phyloP scores from a whole-genome alignment of 2,888 invertebrate species.

The Pharmacophagus antenor region DNA sequence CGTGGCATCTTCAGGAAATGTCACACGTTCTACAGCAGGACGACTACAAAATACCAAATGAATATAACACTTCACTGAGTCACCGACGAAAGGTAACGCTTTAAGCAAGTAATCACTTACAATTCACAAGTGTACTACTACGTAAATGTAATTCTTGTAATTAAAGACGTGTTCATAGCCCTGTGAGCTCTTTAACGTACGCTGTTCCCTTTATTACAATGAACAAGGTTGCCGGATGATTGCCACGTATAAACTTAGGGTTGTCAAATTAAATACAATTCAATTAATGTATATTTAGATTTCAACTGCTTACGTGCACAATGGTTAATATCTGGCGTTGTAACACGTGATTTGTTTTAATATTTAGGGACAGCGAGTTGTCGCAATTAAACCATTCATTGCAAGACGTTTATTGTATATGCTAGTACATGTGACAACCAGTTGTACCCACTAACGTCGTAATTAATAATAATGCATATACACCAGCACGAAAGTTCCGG shows the following conservation, averaged over 20 bases:
- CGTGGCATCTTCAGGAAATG: too few relatives aligned
- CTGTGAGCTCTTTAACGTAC: conserved; percentile 25
- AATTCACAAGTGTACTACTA: conserved; percentile 14
- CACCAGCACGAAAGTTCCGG: too few relatives aligned
- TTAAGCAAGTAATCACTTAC: conserved; percentile 18
- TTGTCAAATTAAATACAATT: neutral
- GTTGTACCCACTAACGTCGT: too few relatives aligned
- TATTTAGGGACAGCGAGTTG: too few relatives aligned
- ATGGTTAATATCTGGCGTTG: too few relatives aligned
- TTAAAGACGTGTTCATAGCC: conserved; percentile 28
- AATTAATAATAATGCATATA: too few relatives aligned
- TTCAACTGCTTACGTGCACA: neutral
- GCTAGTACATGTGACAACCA: too few relatives aligned
- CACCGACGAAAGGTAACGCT: conserved; percentile 4
- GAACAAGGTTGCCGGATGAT: conserved; percentile 16
- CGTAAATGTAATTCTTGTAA: conserved; percentile 26
- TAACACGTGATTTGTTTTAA: too few relatives aligned
- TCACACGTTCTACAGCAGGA: too few relatives aligned
- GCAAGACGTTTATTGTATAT: too few relatives aligned
- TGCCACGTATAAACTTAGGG: neutral
- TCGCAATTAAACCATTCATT: too few relatives aligned
- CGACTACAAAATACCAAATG: too few relatives aligned
- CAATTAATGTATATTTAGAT: neutral
- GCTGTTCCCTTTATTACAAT: conserved; percentile 26
- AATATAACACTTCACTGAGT: conserved; percentile 1